phyloP scores from a whole-genome alignment of 1,140 invertebrate genomes.

The Ceratoteleas bidentatus region DNA sequence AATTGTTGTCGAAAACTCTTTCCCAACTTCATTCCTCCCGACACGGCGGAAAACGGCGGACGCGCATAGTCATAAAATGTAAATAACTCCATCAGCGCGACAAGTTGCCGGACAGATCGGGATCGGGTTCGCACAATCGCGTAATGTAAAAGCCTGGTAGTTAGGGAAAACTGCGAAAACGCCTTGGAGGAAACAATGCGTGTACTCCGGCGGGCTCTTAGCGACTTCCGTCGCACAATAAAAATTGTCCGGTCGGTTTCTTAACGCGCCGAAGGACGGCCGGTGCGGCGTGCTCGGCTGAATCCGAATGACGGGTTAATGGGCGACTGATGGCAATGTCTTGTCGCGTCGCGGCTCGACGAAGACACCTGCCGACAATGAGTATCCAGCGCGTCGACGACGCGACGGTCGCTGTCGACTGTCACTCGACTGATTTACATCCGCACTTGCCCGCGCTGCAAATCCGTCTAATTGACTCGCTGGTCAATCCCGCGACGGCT shows the following conservation, averaged over 20 bases:
- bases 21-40: too few relatives aligned
- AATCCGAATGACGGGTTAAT: slow-evolving; percentile 76
- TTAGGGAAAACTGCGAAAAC: slow-evolving; percentile 38
- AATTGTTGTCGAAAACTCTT: too few relatives aligned
- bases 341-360: slow-evolving; percentile 78
- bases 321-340: slow-evolving; percentile 80
- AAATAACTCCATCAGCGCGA: slow-evolving; percentile 16
- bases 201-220: slow-evolving; percentile 54
- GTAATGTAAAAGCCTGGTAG: slow-evolving; percentile 31
- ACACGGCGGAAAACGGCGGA: slow-evolving; percentile 5
- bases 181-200: slow-evolving; percentile 37
- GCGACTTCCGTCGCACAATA: slow-evolving; percentile 45
- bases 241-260: slow-evolving; percentile 54
- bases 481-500: slow-evolving; percentile 8
- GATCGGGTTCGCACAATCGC: slow-evolving; percentile 24
- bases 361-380: slow-evolving; percentile 78
- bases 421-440: slow-evolving; percentile 72
- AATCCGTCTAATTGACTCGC: slow-evolving; percentile 64
- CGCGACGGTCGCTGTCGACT: slow-evolving; percentile 46
- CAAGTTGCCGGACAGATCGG: slow-evolving; percentile 18
- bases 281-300: slow-evolving; percentile 55
- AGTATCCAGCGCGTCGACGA: slow-evolving; percentile 67
- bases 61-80: slow-evolving; percentile 20
- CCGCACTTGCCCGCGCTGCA: slow-evolving; percentile 51
- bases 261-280: slow-evolving; percentile 46